Conservation (phyloP, 2,888 invertebrate genomes). For the Galeopsomyia nigrocyanea region DNA sequence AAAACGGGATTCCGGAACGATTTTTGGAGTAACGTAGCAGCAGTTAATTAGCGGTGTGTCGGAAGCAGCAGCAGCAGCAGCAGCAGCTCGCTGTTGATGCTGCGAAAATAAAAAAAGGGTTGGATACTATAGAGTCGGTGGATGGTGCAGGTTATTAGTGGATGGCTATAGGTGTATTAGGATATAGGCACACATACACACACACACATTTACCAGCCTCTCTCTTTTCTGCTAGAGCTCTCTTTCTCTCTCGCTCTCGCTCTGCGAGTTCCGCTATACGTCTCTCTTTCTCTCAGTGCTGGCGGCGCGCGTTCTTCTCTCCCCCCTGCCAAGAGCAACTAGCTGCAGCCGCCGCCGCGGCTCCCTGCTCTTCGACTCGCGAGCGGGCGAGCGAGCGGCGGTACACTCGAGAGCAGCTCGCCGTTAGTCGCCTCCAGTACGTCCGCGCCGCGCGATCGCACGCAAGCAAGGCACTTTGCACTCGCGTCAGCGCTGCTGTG, state of each 20-base stretch:
- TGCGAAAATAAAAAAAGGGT: no score
- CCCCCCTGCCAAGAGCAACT: neutral
- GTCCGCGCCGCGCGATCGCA: slow-evolving; percentile 43
- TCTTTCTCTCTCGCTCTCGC: slow-evolving; percentile 10
- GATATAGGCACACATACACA: slow-evolving; percentile 31
- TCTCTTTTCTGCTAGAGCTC: slow-evolving; percentile 25
- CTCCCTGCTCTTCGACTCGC: neutral
- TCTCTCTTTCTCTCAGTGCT: slow-evolving; percentile 30
- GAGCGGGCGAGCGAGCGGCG: slow-evolving; percentile 14
- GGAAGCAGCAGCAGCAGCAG: no score
- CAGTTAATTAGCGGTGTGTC: no score
- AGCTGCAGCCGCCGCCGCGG: slow-evolving; percentile 11
- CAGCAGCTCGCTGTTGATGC: no score
- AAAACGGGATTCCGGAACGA: no score
- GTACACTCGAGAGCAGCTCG: slow-evolving; percentile 32
- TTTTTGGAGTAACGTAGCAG: no score
- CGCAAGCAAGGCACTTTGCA: neutral
- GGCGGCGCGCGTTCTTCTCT: slow-evolving; percentile 1
- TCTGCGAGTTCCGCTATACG: slow-evolving; percentile 46
- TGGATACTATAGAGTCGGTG: no score
- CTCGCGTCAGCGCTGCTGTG: slow-evolving; percentile 4
- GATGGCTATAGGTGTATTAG: slow-evolving; percentile 11
- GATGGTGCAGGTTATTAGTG: neutral
- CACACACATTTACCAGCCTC: no score
- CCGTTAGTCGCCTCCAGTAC: slow-evolving; percentile 51